Evolutionary conservation across 30 jellyfish, hydroid and myxozoan genomes (phyloP), one percentile per base, ranked within the genome.

Genomic region (Haliclystus octoradiatus): DNA sequence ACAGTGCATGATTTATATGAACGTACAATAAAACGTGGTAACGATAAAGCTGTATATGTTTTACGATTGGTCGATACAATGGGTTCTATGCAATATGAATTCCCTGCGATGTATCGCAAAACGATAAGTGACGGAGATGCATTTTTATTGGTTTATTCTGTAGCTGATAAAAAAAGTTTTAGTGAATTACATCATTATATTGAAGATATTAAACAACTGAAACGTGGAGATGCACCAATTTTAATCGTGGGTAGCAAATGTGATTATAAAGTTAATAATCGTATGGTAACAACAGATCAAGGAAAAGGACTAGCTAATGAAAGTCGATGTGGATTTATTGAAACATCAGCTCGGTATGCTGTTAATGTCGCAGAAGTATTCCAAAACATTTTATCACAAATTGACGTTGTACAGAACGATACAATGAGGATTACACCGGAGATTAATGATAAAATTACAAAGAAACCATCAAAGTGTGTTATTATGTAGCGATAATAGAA

Each of bases 1-100:
- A 80, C 93, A 0, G 93, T 80, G 14, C 71, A 82, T 25, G 93
- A 80, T 50, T 51, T 71, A 24, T 80, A 46, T 60, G 93, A 80
- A 65, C 71, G 71, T 50, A 65, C 76, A 1, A 65, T 80, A 22
- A 32, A 29, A 73, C 73, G 93, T 60, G 53, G 62, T 32, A 81
- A 71, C 30, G 85, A 75, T 29, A 67, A 66, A 13, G 85, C 68
- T 14, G 40, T 63, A 61, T 70, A 63, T 23, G 34, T 51, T 74
- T 66, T 80, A 32, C 71, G 71, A 78, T 65, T 80, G 30, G 49
- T 67, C 79, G 93, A 80, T 69, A 72, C 85, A 5, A 83, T 79
- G 25, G 93, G 93, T 0, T 78, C 70, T 22, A 30, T 80, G 73
- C 84, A 72, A 67, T 71, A 49, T 51, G 93, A 80, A 47, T 80